These are phyloP conservation scores for Brachionus koreanus DNA, from an alignment of 1,140 invertebrate genomes.

Conservation along the genomic window DNA sequence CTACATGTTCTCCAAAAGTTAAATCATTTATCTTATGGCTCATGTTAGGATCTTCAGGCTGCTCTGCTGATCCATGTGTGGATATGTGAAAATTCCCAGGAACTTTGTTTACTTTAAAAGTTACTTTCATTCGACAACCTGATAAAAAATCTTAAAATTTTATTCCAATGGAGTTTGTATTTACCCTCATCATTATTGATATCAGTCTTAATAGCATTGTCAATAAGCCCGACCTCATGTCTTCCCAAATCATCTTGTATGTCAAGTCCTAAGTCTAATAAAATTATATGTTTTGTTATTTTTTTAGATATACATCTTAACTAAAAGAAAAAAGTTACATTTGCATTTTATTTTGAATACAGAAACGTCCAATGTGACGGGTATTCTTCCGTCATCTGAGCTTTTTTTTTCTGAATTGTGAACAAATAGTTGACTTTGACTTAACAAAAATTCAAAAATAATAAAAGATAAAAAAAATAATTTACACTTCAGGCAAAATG, in stretches of 20 bases:
- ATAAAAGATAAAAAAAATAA: background rate
- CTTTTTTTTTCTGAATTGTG: conserved; percentile 60
- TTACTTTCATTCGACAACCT: conserved; percentile 64
- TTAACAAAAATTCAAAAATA: conserved; percentile 49
- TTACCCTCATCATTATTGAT: conserved; percentile 50
- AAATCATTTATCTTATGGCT: conserved; percentile 63
- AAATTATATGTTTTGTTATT: conserved; percentile 16
- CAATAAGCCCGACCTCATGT: conserved; percentile 66
- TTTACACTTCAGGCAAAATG: conserved; percentile 62
- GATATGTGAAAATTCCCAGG: conserved; percentile 67
- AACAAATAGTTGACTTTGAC: conserved; percentile 64
- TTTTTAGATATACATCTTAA: too few species aligned
- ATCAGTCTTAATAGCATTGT: conserved; percentile 62
- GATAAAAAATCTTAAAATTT: background rate
- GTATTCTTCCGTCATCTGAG: conserved; percentile 58
- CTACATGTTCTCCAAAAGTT: conserved; percentile 59
- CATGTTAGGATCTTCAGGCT: conserved; percentile 64
- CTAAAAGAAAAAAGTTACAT: conserved; percentile 62
- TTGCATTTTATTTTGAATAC: conserved; percentile 61
- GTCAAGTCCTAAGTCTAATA: conserved; percentile 63
- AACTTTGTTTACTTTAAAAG: conserved; percentile 65
- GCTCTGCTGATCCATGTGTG: conserved; percentile 62
- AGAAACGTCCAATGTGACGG: conserved; percentile 62
- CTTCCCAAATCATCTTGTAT: conserved; percentile 67
- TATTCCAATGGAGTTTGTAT: background rate